phyloP scores from a whole-genome alignment of 2,113 vertebrate species.

The Brachypodius melanocephalos region DNA sequence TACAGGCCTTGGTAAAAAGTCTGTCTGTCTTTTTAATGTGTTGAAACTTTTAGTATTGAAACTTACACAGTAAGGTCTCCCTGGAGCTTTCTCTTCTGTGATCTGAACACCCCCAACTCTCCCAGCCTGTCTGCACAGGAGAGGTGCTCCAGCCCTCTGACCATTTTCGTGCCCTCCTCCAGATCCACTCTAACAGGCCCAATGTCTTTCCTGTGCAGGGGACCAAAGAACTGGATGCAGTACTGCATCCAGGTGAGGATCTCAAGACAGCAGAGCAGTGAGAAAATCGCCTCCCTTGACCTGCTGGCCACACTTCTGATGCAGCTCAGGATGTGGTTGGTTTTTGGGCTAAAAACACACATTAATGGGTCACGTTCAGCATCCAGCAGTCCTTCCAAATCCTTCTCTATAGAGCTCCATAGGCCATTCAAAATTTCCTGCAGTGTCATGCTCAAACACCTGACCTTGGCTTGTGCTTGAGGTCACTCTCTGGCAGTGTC shows the following conservation, averaged over 20 bases:
- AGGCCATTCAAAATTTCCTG: neutral
- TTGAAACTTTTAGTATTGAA: neutral
- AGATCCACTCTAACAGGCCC: neutral
- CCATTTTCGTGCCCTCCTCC: neutral
- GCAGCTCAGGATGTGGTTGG: neutral
- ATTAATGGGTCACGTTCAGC: accelerated
- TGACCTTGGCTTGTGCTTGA: neutral
- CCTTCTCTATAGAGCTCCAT: neutral
- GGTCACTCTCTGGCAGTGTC: neutral
- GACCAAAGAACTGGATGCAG: neutral
- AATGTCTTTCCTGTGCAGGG: neutral
- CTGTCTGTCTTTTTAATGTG: neutral
- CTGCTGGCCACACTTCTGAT: neutral
- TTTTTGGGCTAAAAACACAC: neutral
- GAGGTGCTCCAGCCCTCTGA: neutral
- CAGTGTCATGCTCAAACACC: neutral
- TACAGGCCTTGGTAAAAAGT: neutral
- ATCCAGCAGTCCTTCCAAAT: neutral
- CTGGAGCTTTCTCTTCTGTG: neutral
- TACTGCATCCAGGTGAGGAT: neutral
- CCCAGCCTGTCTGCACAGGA: neutral
- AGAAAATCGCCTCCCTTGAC: neutral
- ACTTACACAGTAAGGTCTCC: neutral
- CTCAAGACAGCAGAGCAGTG: neutral
- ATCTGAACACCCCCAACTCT: neutral